These are phyloP conservation scores for Maccullochella peelii DNA, from an alignment of 2,113 vertebrate species.

Conservation along the genomic window DNA sequence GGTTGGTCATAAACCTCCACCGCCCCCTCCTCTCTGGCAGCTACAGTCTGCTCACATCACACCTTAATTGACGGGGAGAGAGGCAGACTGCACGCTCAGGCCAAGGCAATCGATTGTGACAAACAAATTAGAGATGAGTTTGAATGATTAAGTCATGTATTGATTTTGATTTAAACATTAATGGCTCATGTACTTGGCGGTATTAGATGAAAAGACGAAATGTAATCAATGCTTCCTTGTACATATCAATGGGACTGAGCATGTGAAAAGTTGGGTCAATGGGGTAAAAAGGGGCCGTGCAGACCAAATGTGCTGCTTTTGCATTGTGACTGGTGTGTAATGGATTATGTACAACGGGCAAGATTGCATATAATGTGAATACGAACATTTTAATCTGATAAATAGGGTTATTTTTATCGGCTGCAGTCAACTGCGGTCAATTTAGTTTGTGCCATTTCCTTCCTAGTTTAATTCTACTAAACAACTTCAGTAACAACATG, in stretches of 20 bases:
- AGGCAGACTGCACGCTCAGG: slow-evolving; percentile 46
- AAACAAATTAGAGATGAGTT: slow-evolving; percentile 78
- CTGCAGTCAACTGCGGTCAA: neutral
- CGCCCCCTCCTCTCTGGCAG: neutral
- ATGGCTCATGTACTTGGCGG: slow-evolving; percentile 34
- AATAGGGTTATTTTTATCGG: neutral
- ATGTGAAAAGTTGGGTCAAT: slow-evolving; percentile 37
- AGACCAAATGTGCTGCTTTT: neutral
- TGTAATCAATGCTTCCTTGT: slow-evolving; percentile 70
- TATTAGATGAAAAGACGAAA: slow-evolving; percentile 51
- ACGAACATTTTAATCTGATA: slow-evolving; percentile 7
- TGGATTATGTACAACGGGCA: neutral
- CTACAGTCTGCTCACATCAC: slow-evolving; percentile 63
- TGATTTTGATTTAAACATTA: slow-evolving; percentile 78
- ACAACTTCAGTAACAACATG: neutral
- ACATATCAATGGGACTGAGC: slow-evolving; percentile 56
- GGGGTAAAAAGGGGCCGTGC: slow-evolving; percentile 25
- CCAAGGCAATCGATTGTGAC: slow-evolving; percentile 75
- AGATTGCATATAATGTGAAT: neutral
- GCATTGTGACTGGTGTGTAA: neutral
- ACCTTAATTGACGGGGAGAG: slow-evolving; percentile 62
- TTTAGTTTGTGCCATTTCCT: neutral
- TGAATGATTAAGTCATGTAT: slow-evolving; percentile 80
- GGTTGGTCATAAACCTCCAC: slow-evolving; percentile 31
- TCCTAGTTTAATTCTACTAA: neutral